Conservation (phyloP, 1,140 invertebrate genomes). For the Aethina tumida region DNA sequence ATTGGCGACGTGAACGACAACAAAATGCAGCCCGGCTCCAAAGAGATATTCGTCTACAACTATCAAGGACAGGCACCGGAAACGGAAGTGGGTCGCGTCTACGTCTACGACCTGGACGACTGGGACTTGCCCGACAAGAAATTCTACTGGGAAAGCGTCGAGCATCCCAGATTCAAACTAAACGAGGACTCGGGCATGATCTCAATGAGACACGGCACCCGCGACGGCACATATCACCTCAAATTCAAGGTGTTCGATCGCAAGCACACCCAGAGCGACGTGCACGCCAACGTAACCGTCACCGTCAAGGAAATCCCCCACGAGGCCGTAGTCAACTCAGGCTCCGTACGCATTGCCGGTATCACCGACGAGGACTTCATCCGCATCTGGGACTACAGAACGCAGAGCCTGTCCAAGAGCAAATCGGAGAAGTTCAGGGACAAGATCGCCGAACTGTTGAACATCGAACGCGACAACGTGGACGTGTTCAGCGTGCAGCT, state of each 20-base stretch:
- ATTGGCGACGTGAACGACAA: constrained; percentile 96
- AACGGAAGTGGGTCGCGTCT: constrained; percentile 88
- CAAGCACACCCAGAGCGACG: constrained; percentile 85
- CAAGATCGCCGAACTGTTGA: constrained; percentile 74
- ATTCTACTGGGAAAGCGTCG: constrained; percentile 82
- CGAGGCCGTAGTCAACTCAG: constrained; percentile 91
- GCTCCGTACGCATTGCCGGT: constrained; percentile 86
- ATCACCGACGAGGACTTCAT: constrained; percentile 95
- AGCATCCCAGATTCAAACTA: constrained; percentile 74
- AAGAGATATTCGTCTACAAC: constrained; percentile 95
- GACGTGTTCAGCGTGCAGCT: constrained; percentile 92
- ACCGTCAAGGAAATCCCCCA: constrained; percentile 89
- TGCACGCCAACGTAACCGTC: constrained; percentile 86
- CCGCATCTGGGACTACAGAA: constrained; percentile 82
- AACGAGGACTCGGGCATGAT: constrained; percentile 92
- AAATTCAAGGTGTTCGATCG: constrained; percentile 89
- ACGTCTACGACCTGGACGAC: constrained; percentile 93
- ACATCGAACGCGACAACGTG: constrained; percentile 78
- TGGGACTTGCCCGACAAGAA: constrained; percentile 97
- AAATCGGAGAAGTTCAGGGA: constrained; percentile 82
- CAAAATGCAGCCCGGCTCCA: constrained; percentile 91
- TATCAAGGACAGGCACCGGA: constrained; percentile 87
- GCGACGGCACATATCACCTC: constrained; percentile 75
- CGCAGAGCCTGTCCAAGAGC: constrained; percentile 71
- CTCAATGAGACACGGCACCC: constrained; percentile 84